Percentiles rank a stretch among this genome's conserved stretches.
phyloP scores from a whole-genome alignment of 1,140 invertebrate species.

The Phocides pigmalion region DNA sequence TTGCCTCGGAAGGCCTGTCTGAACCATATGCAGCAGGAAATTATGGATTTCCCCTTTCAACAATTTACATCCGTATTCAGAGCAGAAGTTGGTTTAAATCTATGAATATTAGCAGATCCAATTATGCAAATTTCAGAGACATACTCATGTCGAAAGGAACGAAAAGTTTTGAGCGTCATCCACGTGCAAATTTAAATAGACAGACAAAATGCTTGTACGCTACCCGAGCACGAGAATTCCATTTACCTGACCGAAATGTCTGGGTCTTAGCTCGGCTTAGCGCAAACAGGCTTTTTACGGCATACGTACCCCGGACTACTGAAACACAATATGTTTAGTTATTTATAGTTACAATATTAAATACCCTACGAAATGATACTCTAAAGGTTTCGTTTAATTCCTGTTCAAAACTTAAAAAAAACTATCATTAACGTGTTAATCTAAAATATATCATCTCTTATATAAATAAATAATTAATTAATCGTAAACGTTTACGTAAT shows the following conservation, averaged over 20 bases:
- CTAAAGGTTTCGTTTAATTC: no score
- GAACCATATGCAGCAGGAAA: constrained; percentile 22
- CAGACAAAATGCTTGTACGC: constrained; percentile 33
- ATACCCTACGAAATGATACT: no score
- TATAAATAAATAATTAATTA: no score
- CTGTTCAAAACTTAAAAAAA: no score
- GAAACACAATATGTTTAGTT: neutral
- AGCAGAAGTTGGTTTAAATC: constrained; percentile 18
- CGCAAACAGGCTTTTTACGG: constrained; percentile 7
- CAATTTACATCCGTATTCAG: constrained; percentile 13
- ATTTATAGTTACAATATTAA: no score
- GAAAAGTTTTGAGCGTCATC: neutral
- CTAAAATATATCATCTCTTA: no score
- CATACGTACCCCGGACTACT: neutral
- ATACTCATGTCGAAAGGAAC: neutral
- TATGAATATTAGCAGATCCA: constrained; percentile 22
- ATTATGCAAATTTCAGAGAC: constrained; percentile 37
- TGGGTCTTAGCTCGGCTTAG: constrained; percentile 28
- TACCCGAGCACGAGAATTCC: constrained; percentile 46
- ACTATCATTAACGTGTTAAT: no score
- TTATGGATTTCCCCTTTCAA: constrained; percentile 23
- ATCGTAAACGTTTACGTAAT: no score
- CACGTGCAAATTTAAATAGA: constrained; percentile 55
- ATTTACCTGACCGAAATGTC: constrained; percentile 46
- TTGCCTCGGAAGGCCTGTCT: constrained; percentile 7